phyloP scores from a whole-genome alignment of 2,113 vertebrate genomes.

The Python bivittatus region DNA sequence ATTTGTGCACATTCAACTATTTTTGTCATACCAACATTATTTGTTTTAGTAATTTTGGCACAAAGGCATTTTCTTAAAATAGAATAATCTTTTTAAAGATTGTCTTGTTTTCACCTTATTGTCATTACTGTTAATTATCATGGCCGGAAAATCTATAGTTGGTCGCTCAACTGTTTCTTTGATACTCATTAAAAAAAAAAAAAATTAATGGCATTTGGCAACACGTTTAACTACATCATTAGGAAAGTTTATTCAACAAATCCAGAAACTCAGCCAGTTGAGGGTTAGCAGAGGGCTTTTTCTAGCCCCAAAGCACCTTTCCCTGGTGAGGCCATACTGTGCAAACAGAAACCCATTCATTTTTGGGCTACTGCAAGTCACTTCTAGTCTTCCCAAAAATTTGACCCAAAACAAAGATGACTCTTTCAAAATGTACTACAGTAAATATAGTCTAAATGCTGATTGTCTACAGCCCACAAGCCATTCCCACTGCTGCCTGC shows the following conservation, averaged over 20 bases:
- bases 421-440: not conserved
- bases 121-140: not conserved
- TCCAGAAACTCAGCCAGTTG: not conserved
- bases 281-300: not conserved
- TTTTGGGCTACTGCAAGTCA: not conserved
- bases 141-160: not conserved
- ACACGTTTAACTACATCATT: not conserved
- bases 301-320: not conserved
- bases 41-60: not conserved
- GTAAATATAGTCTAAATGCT: not conserved
- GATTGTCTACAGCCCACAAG: not conserved
- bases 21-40: not conserved
- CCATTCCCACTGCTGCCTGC: not conserved
- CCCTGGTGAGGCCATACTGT: not conserved
- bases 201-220: not conserved
- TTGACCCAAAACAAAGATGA: not conserved
- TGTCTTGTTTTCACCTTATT: not conserved
- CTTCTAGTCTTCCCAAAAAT: not conserved
- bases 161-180: not conserved
- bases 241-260: not conserved
- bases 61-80: constrained; percentile 15
- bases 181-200: not conserved
- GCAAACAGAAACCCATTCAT: not conserved
- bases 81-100: not conserved
- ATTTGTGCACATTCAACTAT: not conserved